phyloP scores from a whole-genome alignment of 1,140 invertebrate species.

The Stenopsyche tienmushanensis region DNA sequence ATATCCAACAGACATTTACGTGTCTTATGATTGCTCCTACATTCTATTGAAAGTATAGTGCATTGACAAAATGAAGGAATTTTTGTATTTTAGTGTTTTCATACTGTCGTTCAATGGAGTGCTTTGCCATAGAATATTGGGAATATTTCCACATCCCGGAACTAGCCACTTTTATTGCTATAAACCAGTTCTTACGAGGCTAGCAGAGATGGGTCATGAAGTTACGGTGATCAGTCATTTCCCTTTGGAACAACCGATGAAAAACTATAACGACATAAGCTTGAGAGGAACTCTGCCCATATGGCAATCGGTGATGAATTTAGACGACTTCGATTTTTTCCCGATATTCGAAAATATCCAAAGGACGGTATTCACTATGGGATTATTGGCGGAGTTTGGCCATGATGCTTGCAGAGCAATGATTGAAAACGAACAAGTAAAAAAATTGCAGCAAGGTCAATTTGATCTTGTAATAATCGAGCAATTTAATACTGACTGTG shows the following conservation, averaged over 20 bases:
- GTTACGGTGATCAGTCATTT: slow-evolving; percentile 68
- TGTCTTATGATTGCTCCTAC: no score
- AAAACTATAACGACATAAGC: slow-evolving; percentile 62
- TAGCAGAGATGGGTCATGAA: slow-evolving; percentile 65
- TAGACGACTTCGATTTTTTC: slow-evolving; percentile 37
- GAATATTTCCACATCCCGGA: slow-evolving; percentile 63
- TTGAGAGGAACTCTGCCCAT: slow-evolving; percentile 47
- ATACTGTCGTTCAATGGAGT: no score
- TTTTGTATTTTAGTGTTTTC: no score
- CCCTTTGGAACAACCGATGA: slow-evolving; percentile 50
- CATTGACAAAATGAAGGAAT: no score
- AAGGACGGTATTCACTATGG: slow-evolving; percentile 29
- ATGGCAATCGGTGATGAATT: slow-evolving; percentile 26
- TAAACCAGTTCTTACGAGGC: slow-evolving; percentile 61
- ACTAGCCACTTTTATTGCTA: slow-evolving; percentile 72
- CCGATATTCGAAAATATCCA: slow-evolving; percentile 30
- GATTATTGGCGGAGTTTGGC: slow-evolving; percentile 46
- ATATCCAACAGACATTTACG: no score
- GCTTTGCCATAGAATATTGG: slow-evolving; percentile 58
- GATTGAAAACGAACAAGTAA: slow-evolving; percentile 49
- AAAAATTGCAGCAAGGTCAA: slow-evolving; percentile 52
- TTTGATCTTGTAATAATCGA: slow-evolving; percentile 70
- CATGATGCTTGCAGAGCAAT: slow-evolving; percentile 53
- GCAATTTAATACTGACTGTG: slow-evolving; percentile 70
- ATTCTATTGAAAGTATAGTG: no score